Evolutionary conservation across 1,140 invertebrate species (phyloP).

Genomic region (Lepidurus packardi): DNA sequence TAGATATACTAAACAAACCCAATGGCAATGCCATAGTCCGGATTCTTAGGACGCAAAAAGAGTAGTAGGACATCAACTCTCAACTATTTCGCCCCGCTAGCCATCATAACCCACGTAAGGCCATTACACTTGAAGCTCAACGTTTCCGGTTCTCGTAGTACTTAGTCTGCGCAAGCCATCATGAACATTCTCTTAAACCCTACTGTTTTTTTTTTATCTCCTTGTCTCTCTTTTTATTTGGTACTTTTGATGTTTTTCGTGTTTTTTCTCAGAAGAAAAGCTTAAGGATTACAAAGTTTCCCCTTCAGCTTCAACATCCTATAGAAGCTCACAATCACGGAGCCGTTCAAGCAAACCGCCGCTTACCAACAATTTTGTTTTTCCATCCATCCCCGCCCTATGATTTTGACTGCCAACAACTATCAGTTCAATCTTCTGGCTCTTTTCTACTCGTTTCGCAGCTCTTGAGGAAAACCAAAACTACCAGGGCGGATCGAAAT

Average conservation of each 20-base stretch:
- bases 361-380: background rate
- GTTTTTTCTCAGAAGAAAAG: background rate
- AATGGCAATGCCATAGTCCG: background rate
- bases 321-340: background rate
- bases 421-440: background rate
- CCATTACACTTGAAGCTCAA: constrained; percentile 2
- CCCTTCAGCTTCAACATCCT: background rate
- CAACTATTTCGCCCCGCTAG: constrained; percentile 10
- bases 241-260: background rate
- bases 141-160: constrained; percentile 11
- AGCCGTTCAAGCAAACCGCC: background rate
- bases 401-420: background rate
- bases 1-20: background rate
- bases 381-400: background rate
- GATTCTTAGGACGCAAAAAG: background rate
- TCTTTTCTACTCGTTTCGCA: background rate
- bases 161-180: constrained; percentile 25
- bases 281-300: background rate
- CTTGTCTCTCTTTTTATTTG: background rate
- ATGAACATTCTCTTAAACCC: constrained; percentile 8
- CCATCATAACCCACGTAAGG: constrained; percentile 13
- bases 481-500: background rate
- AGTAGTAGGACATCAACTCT: background rate
- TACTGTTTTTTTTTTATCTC: background rate
- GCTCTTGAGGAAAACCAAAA: background rate